These are phyloP conservation scores for Eurypyga helias DNA, from an alignment of 2,113 vertebrate genomes.

Conservation along the genomic window DNA sequence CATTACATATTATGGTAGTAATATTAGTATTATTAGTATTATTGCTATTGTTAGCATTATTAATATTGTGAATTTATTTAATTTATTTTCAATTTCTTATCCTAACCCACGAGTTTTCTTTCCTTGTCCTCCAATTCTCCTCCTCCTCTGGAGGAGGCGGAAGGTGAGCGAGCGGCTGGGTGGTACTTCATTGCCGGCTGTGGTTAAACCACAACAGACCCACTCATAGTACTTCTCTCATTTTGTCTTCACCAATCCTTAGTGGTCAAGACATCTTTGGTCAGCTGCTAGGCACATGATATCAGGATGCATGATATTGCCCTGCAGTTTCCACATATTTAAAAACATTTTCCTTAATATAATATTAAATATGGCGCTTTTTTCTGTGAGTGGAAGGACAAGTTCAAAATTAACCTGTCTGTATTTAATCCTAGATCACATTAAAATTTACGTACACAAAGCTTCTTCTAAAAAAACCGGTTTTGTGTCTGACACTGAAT, in stretches of 20 bases:
- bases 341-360: neutral
- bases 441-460: neutral
- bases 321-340: neutral
- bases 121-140: no score
- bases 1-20: no score
- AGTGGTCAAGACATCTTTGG: neutral
- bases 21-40: no score
- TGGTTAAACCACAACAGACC: no score
- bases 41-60: no score
- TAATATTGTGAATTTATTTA: no score
- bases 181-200: no score
- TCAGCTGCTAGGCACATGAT: neutral
- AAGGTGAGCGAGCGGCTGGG: no score
- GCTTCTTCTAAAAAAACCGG: neutral
- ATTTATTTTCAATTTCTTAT: no score
- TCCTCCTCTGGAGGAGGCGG: no score
- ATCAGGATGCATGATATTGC: neutral
- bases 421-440: neutral
- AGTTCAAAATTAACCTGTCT: neutral
- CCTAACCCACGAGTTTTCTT: no score
- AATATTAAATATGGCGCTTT: fast-evolving
- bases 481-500: neutral
- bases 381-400: neutral
- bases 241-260: neutral
- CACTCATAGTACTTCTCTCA: neutral